phyloP scores from a whole-genome alignment of 2,113 vertebrate species.

The Salvator merianae region DNA sequence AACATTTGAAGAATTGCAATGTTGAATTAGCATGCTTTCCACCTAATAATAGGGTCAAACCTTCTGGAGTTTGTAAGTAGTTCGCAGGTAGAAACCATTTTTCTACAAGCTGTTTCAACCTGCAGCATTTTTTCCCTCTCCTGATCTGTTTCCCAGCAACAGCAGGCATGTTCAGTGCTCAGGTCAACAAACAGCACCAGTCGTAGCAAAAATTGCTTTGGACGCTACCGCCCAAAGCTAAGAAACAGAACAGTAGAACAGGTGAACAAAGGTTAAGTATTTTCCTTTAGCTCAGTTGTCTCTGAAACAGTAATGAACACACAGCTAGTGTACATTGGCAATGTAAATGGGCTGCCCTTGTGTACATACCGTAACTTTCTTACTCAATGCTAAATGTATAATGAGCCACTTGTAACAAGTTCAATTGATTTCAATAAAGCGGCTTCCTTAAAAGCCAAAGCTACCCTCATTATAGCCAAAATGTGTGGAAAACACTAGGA shows the following conservation, averaged over 20 bases:
- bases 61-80: neutral
- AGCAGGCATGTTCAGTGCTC: slow-evolving; percentile 49
- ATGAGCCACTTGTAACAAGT: neutral
- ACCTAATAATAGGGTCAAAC: neutral
- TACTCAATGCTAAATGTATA: slow-evolving; percentile 2
- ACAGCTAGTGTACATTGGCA: slow-evolving; percentile 1
- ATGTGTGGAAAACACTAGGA: neutral
- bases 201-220: slow-evolving; percentile 47
- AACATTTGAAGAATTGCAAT: neutral
- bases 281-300: slow-evolving; percentile 4
- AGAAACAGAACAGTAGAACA: slow-evolving; percentile 24
- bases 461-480: neutral
- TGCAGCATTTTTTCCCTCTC: slow-evolving; percentile 33
- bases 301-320: slow-evolving; percentile 25
- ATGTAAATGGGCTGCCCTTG: slow-evolving; percentile 16
- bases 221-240: slow-evolving; percentile 43
- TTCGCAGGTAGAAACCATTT: neutral
- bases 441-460: neutral
- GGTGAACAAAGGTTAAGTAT: slow-evolving; percentile 37
- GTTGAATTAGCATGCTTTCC: neutral
- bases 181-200: slow-evolving; percentile 48
- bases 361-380: slow-evolving; percentile 1
- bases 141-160: slow-evolving; percentile 71
- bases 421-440: neutral
- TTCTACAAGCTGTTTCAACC: slow-evolving; percentile 42